These are phyloP conservation scores for Cryptus viduatorius DNA, from an alignment of 2,888 invertebrate species.

Conservation along the genomic window DNA sequence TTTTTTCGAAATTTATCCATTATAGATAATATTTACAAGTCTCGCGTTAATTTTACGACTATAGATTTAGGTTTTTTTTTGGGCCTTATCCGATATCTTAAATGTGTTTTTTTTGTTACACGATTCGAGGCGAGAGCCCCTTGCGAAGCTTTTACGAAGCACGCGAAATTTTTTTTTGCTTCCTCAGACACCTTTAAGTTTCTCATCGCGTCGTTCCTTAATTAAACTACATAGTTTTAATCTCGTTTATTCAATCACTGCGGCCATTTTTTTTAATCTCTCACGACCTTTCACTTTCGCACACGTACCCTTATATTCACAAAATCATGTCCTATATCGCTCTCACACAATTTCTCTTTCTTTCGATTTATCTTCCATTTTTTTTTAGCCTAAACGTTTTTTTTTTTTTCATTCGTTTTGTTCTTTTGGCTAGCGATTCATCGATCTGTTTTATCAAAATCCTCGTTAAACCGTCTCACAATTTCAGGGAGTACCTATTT, in stretches of 20 bases:
- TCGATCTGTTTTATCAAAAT: conserved; percentile 53
- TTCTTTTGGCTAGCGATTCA: conserved; percentile 46
- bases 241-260: conserved; percentile 69
- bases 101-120: conserved; percentile 52
- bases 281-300: conserved; percentile 45
- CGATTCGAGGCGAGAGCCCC: conserved; percentile 43
- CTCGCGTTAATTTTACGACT: conserved; percentile 64
- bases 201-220: conserved; percentile 66
- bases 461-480: conserved; percentile 68
- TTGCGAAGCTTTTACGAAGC: conserved; percentile 63
- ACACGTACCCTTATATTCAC: conserved; percentile 54
- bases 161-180: conserved; percentile 69
- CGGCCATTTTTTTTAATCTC: conserved; percentile 57
- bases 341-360: conserved; percentile 43
- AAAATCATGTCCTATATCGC: conserved; percentile 58
- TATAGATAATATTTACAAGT: conserved; percentile 75
- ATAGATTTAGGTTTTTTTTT: conserved; percentile 62
- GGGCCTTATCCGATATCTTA: conserved; percentile 58
- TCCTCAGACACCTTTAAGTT: conserved; percentile 61
- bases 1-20: conserved; percentile 61
- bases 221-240: conserved; percentile 69
- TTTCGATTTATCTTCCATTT: conserved; percentile 35
- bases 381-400: conserved; percentile 68
- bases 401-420: conserved; percentile 51
- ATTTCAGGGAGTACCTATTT: conserved; percentile 73